These are phyloP conservation scores for Apostichopus californicus DNA, from an alignment of 35 echinoderm and acorn worm species.

Conservation along the genomic window DNA sequence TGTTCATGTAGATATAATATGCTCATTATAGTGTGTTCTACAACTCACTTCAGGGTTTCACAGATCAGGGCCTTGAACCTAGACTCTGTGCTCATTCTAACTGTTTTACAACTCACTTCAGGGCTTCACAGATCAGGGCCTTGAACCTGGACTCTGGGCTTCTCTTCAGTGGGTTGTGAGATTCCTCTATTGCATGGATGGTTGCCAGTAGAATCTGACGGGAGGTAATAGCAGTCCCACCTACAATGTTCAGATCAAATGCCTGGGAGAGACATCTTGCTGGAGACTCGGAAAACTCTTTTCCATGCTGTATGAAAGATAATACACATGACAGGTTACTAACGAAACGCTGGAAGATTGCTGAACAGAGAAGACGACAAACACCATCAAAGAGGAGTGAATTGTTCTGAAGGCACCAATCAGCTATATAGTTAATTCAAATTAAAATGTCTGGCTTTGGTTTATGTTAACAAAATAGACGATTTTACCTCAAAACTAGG, in stretches of 20 bases:
- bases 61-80: conserved; percentile 67
- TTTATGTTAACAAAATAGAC: too few relatives aligned
- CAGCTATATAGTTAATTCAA: too few relatives aligned
- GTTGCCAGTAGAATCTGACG: conserved; percentile 89
- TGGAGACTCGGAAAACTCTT: conserved; percentile 76
- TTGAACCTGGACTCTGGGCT: conserved; percentile 89
- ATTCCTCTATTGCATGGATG: conserved; percentile 69
- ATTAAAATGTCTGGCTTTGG: too few relatives aligned
- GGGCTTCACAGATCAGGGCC: conserved; percentile 86
- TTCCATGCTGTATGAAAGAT: conserved; percentile 71
- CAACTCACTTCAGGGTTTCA: conserved; percentile 89
- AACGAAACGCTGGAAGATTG: neutral
- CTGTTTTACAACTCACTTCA: conserved; percentile 70
- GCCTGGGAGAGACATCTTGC: conserved; percentile 90
- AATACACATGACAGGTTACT: neutral
- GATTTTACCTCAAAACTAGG: too few relatives aligned
- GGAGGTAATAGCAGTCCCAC: conserved; percentile 93
- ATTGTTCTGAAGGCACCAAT: too few relatives aligned
- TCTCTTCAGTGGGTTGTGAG: conserved; percentile 83
- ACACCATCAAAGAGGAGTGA: too few relatives aligned
- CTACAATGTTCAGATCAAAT: conserved; percentile 90
- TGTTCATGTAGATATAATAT: too few relatives aligned
- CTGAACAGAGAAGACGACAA: too few relatives aligned
- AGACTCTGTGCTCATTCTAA: too few relatives aligned
- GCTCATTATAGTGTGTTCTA: too few relatives aligned